Evolutionary conservation across 1,140 invertebrate species (phyloP), one percentile per base, ranked within the genome.

Genomic region (Fopius arisanus): DNA sequence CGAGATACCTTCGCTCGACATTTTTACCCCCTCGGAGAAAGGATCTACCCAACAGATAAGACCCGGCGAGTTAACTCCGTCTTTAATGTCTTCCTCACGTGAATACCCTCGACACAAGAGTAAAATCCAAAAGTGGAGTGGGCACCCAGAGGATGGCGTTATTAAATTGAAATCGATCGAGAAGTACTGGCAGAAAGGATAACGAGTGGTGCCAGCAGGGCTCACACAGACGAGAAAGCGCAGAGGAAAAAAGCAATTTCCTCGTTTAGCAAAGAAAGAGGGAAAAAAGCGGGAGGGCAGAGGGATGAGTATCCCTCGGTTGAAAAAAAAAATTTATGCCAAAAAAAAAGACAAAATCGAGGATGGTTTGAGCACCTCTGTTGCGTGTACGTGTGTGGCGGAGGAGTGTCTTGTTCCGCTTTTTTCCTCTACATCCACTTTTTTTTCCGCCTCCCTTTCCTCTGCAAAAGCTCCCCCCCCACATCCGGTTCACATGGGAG

Each of bases 171-270:
- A 72, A 76, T 76, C 70, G 75, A 76, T 76, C 75, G 70, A 59
- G 67, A 54, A 65, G 67, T 40, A 73, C 14, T 19, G 21, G n/a
- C 29, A 29, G 62, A 74, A 40, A 26, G 43, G 59, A 75, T 72
- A 70, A 70, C 54, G 65, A 73, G 67, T 26, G 40, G 31, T 71
- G 31, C 51, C 51, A 63, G 16, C 48, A 23, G 31, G 33, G 31
- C 12, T 6, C 33, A 16, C 31, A 31, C 66, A 70, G 51, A 37
- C n/a, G 26, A 65, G 31, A 65, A 67, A 43, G 19, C 65, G 62
- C 41, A 40, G 72, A 76, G 75, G 71, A 73, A 76, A 76, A 76
- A 73, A 76, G 75, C 75, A 76, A 76, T 76, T 76, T 76, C 72
- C 75, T 68, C 62, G 67, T 70, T 73, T 16, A 72, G 33, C 37